These are phyloP conservation scores for Olivierus martensii DNA, from an alignment of 1,140 invertebrate genomes.

Conservation along the genomic window DNA sequence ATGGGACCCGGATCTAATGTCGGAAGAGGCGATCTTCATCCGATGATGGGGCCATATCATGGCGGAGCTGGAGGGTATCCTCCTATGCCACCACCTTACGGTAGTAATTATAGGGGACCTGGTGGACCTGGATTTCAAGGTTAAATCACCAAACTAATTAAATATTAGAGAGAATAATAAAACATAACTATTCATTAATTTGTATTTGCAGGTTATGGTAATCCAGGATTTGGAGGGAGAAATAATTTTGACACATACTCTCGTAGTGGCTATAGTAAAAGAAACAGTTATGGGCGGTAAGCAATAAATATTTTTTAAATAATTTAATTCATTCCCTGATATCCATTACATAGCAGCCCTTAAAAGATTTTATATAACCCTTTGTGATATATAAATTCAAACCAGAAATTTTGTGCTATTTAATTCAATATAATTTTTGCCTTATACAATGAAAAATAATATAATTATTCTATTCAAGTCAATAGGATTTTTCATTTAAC, in stretches of 20 bases:
- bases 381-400: too few relatives aligned
- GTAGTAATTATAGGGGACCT: conserved; percentile 13
- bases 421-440: too few relatives aligned
- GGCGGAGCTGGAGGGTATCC: conserved; percentile 5
- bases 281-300: conserved; percentile 1
- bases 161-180: not conserved
- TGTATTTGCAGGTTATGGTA: not conserved
- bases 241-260: not conserved
- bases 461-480: too few relatives aligned
- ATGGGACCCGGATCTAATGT: conserved; percentile 7
- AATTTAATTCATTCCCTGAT: not conserved
- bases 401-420: too few relatives aligned
- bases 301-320: not conserved
- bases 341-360: too few relatives aligned
- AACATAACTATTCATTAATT: not conserved
- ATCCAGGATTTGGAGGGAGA: not conserved
- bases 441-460: too few relatives aligned
- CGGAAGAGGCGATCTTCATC: not conserved
- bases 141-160: not conserved
- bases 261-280: not conserved
- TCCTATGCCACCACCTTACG: conserved; percentile 12
- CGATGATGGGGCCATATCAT: conserved; percentile 9
- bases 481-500: too few relatives aligned
- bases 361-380: too few relatives aligned
- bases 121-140: conserved; percentile 9